Evolutionary conservation across 2,888 invertebrate genomes (phyloP), one percentile per base, ranked within the genome.

Genomic region (Drosophila longiperda): DNA sequence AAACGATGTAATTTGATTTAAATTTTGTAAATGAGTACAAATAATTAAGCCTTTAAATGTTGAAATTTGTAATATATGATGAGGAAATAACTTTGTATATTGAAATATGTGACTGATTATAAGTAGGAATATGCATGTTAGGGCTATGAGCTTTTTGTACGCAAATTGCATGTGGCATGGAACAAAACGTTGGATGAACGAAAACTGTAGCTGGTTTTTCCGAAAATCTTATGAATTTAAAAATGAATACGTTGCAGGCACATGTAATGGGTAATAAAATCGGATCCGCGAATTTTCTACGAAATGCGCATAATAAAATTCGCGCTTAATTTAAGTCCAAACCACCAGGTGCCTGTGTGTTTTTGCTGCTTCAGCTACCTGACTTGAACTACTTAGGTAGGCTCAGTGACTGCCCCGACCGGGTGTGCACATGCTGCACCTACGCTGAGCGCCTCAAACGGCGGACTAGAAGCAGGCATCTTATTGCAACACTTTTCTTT

Each of bases 171-270:
- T 9, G 29, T 15, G 48, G 45, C 45, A 4, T 45, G 23, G 23
- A 61, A 11, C 33, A 32, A 52, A 17, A 17, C 17, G 9, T 12
- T 59, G 49, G 61, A 87, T 86, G 82, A 87, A 83, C 59, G 87
- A 76, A 87, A 83, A 73, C 32, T 42, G 45, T 75, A 59, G 61
- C 73, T 78, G 90, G 90, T 73, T 83, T 89, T 89, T 68, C 90
- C 90, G 74, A 87, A 90, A 89, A 82, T 82, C 78, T 89, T 87
- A 90, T 90, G 89, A 89, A 90, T 89, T 86, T 90, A 79, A 86
- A 84, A 66, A 63, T 26, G 40, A 63, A 63, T 61, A 57, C 58
- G 26, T n/a, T 12, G n/a, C 66, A 66, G 62, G 60, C 72, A 75
- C 81, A 80, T 73, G 55, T n/a, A n/a, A n/a, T 67, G 74, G 59